A percentile compares a stretch with the other conserved stretches of the same genome.
Conservation (phyloP, 1,140 invertebrate genomes). For the Luehdorfia chinensis region DNA sequence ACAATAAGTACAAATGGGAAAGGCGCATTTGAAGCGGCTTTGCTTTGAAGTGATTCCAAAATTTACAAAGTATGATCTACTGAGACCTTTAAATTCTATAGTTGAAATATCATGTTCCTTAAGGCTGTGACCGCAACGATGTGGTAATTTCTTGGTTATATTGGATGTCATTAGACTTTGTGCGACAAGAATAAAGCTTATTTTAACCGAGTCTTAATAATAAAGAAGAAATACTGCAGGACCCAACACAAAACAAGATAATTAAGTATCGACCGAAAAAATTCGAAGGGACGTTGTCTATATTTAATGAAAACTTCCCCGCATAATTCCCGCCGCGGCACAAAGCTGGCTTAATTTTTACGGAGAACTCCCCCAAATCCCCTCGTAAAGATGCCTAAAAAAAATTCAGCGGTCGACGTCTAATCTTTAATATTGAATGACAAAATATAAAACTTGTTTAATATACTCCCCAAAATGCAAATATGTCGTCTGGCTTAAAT, state of each 20-base stretch:
- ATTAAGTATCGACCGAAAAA: slow-evolving; percentile 8
- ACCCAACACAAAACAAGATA: slow-evolving; percentile 5
- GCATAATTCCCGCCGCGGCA: slow-evolving; percentile 27
- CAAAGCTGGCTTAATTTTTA: slow-evolving; percentile 40
- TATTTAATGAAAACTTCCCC: slow-evolving; percentile 44
- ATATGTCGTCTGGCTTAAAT: slow-evolving; percentile 24
- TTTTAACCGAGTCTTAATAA: too few species aligned
- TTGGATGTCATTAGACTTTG: too few species aligned
- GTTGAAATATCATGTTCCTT: too few species aligned
- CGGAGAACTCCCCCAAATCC: slow-evolving; percentile 22
- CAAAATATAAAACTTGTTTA: slow-evolving; percentile 63
- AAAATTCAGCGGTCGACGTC: slow-evolving; percentile 31
- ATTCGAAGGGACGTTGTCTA: slow-evolving; percentile 15
- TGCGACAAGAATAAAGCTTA: too few species aligned
- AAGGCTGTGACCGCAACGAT: too few species aligned
- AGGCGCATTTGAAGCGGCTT: too few species aligned
- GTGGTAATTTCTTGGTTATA: too few species aligned
- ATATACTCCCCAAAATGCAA: slow-evolving; percentile 54
- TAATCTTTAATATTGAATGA: slow-evolving; percentile 61
- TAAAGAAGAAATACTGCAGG: too few species aligned
- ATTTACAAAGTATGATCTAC: too few species aligned
- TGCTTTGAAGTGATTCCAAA: too few species aligned
- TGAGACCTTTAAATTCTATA: too few species aligned
- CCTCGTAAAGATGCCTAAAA: slow-evolving; percentile 30
- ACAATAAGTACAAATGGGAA: too few species aligned